phyloP scores from a whole-genome alignment of 2,888 invertebrate genomes.

The Pemphredon lugubris region DNA sequence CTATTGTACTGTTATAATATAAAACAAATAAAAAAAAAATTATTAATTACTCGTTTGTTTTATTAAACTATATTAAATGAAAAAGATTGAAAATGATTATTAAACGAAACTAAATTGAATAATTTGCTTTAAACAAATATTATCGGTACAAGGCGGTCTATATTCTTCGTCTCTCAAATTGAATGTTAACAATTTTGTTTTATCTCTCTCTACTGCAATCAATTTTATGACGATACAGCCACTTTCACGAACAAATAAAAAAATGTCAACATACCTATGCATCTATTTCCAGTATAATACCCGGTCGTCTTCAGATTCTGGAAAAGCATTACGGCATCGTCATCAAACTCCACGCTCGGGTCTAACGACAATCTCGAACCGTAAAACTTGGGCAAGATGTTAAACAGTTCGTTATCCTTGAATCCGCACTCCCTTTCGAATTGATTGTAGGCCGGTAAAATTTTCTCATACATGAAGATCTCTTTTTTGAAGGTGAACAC shows the following conservation, averaged over 20 bases:
- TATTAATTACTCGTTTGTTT: too few relatives aligned
- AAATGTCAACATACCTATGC: constrained; percentile 71
- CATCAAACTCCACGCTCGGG: constrained; percentile 80
- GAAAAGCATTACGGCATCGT: constrained; percentile 83
- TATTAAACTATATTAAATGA: too few relatives aligned
- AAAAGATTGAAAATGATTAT: too few relatives aligned
- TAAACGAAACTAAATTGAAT: too few relatives aligned
- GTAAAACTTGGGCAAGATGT: constrained; percentile 83
- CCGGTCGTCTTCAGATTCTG: constrained; percentile 83
- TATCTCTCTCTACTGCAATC: too few relatives aligned
- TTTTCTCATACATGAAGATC: constrained; percentile 82
- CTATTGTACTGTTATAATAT: too few relatives aligned
- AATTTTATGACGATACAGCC: too few relatives aligned
- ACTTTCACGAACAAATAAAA: background rate
- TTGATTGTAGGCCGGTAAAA: constrained; percentile 81
- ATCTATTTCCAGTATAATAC: constrained; percentile 82
- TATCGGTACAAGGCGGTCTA: too few relatives aligned
- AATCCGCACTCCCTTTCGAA: constrained; percentile 82
- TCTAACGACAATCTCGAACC: constrained; percentile 81
- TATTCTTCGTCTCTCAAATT: too few relatives aligned
- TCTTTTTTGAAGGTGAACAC: constrained; percentile 84
- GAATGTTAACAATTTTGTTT: too few relatives aligned
- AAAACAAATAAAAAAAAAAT: too few relatives aligned
- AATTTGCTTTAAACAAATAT: too few relatives aligned
- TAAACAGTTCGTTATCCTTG: constrained; percentile 78